Evolutionary conservation across 2,797 vertebrate genomes (phyloP).

Genomic region (Amblyopsis hoosieri): DNA sequence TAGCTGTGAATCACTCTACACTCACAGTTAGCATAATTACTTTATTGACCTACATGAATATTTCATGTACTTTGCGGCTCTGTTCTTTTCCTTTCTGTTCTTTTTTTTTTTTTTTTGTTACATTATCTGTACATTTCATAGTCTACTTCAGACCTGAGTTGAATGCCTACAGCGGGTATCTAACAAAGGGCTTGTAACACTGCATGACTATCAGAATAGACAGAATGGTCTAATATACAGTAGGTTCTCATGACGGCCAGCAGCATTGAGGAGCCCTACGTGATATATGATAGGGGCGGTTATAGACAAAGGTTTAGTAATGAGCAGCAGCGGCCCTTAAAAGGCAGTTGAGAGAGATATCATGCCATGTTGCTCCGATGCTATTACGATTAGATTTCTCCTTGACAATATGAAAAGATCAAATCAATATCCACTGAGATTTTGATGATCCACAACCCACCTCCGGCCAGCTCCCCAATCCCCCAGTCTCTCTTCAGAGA

Average conservation of each 20-base stretch:
- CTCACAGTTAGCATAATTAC: slow-evolving; percentile 57
- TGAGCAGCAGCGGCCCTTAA: slow-evolving; percentile 63
- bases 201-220: slow-evolving; percentile 42
- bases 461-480: slow-evolving; percentile 32
- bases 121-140: slow-evolving; percentile 17
- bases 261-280: slow-evolving; percentile 35
- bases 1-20: slow-evolving; percentile 41
- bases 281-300: slow-evolving; percentile 23
- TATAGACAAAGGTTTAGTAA: slow-evolving; percentile 57
- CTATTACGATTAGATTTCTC: slow-evolving; percentile 75
- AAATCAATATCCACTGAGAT: slow-evolving; percentile 79
- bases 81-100: slow-evolving; percentile 16
- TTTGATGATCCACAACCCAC: slow-evolving; percentile 72
- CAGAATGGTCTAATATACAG: slow-evolving; percentile 40
- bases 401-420: slow-evolving; percentile 79
- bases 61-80: slow-evolving; percentile 27
- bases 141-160: slow-evolving; percentile 28
- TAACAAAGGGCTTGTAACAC: slow-evolving; percentile 15
- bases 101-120: slow-evolving; percentile 6
- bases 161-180: not conserved
- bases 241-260: slow-evolving; percentile 20
- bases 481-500: slow-evolving; percentile 57
- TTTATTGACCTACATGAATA: slow-evolving; percentile 50
- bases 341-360: slow-evolving; percentile 71
- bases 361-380: slow-evolving; percentile 64